Conservation (phyloP, 2,113 vertebrate genomes). For the Gavia stellata region DNA sequence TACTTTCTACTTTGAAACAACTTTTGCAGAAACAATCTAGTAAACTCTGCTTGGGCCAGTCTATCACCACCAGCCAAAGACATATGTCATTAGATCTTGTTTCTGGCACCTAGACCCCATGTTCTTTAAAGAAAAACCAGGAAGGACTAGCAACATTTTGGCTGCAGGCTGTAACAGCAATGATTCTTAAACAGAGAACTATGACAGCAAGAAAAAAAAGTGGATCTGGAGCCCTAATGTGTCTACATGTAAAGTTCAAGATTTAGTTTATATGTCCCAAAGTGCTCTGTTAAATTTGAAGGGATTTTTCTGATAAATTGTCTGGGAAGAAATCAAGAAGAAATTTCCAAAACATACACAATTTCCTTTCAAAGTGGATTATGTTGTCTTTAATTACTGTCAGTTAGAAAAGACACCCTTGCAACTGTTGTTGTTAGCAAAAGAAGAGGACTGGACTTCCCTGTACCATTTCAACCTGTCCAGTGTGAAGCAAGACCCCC, state of each 20-base stretch:
- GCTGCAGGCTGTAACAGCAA: background rate
- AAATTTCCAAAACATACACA: background rate
- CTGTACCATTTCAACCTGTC: background rate
- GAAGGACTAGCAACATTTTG: background rate
- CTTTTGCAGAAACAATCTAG: background rate
- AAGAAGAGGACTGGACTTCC: background rate
- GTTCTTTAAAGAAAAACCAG: background rate
- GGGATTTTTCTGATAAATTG: background rate
- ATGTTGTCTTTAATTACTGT: background rate
- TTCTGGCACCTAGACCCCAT: accelerated
- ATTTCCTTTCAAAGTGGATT: background rate
- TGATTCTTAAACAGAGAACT: background rate
- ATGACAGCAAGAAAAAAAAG: background rate
- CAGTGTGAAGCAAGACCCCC: background rate
- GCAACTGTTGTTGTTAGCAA: background rate
- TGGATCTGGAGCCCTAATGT: background rate
- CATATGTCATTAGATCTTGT: background rate
- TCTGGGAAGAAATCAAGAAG: background rate
- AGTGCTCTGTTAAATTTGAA: background rate
- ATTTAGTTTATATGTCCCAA: background rate
- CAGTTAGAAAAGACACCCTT: background rate
- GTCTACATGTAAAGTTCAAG: background rate
- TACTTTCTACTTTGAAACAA: background rate
- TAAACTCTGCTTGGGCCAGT: background rate
- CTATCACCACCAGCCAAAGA: background rate